Conservation (phyloP, 1,140 invertebrate species). For the Myzus persicae region DNA sequence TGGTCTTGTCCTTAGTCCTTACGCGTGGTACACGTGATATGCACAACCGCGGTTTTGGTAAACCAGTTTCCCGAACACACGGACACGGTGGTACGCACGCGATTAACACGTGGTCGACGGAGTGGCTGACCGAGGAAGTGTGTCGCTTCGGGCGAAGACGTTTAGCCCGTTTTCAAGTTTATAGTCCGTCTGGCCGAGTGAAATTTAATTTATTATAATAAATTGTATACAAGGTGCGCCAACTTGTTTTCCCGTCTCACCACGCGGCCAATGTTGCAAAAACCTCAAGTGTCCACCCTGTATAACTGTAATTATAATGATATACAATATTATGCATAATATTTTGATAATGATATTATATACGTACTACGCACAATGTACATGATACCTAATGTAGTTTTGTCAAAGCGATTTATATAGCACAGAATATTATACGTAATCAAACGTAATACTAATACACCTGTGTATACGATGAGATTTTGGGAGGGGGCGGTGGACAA, state of each 20-base stretch:
- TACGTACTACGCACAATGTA: no score
- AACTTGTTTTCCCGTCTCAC: neutral
- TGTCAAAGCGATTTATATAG: neutral
- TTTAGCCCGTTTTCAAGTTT: neutral
- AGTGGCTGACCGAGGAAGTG: neutral
- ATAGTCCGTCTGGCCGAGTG: neutral
- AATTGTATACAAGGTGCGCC: neutral
- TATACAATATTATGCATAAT: neutral
- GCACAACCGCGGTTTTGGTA: neutral
- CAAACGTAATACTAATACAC: no score
- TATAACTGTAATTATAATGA: neutral
- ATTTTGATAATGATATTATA: neutral
- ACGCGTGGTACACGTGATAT: neutral
- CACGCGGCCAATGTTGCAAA: neutral
- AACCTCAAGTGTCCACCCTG: neutral
- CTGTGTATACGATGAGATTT: no score
- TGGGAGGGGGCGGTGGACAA: no score
- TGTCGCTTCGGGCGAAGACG: neutral
- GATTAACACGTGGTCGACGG: neutral
- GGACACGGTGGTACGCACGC: neutral
- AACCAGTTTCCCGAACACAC: slow-evolving; percentile 24
- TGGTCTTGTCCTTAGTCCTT: neutral
- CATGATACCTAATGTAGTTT: neutral
- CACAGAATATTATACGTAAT: no score
- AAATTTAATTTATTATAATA: neutral